These are phyloP conservation scores for Desoria tigrina DNA, from an alignment of 2,888 invertebrate genomes.

Conservation along the genomic window DNA sequence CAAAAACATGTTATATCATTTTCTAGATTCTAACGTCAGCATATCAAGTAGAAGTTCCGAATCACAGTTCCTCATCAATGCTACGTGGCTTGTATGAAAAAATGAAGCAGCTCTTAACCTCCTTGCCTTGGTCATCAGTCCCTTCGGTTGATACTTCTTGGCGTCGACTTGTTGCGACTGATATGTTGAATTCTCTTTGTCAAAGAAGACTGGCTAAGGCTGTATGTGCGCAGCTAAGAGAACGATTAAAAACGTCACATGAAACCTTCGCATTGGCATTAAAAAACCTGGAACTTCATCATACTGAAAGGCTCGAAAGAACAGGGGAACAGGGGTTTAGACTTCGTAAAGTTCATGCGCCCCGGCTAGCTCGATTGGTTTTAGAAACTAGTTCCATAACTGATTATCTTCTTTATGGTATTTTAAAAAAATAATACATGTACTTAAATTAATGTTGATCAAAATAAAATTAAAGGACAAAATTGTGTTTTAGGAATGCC, in stretches of 20 bases:
- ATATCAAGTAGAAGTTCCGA: slow-evolving; percentile 71
- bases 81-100: slow-evolving; percentile 56
- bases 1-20: not conserved
- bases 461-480: not conserved
- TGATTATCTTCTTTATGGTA: slow-evolving; percentile 73
- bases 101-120: slow-evolving; percentile 66
- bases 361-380: slow-evolving; percentile 75
- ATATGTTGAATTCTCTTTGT: slow-evolving; percentile 68
- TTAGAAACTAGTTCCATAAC: slow-evolving; percentile 81
- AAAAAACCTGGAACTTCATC: slow-evolving; percentile 68
- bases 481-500: slow-evolving; percentile 58
- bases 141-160: slow-evolving; percentile 64
- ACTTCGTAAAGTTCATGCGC: slow-evolving; percentile 76
- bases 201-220: slow-evolving; percentile 70
- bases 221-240: slow-evolving; percentile 67
- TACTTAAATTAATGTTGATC: not conserved
- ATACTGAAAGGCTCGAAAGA: slow-evolving; percentile 71
- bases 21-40: slow-evolving; percentile 67
- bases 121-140: slow-evolving; percentile 64
- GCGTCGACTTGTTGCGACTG: slow-evolving; percentile 70
- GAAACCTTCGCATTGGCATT: slow-evolving; percentile 64
- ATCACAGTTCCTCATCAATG: slow-evolving; percentile 51
- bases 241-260: slow-evolving; percentile 73
- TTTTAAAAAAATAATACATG: slow-evolving; percentile 29
- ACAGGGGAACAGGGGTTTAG: slow-evolving; percentile 77